These are phyloP conservation scores for Orestias chungarensis DNA, from an alignment of 2,797 vertebrate genomes.

Conservation along the genomic window DNA sequence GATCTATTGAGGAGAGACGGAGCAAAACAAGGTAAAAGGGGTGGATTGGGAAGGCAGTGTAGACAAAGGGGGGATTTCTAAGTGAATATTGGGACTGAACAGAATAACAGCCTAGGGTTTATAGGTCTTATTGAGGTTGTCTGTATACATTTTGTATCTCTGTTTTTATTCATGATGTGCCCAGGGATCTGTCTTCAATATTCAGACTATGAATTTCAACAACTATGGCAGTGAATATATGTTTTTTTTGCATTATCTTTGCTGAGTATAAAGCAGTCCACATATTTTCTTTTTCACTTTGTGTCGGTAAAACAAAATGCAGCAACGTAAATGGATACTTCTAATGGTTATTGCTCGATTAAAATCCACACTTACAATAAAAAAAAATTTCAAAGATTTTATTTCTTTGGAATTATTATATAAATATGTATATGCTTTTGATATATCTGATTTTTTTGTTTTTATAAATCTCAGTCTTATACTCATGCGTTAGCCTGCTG, in stretches of 20 bases:
- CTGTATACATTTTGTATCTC: conserved; percentile 15
- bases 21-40: conserved; percentile 52
- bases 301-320: neutral
- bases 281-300: neutral
- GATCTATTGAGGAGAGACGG: conserved; percentile 67
- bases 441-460: too few relatives aligned
- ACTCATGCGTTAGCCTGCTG: neutral
- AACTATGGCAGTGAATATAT: neutral
- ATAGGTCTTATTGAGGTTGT: neutral
- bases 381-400: neutral
- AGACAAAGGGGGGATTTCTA: conserved; percentile 29
- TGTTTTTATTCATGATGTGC: conserved; percentile 17
- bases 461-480: neutral
- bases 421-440: too few relatives aligned
- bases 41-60: conserved; percentile 42
- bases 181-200: neutral
- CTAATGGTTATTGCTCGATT: neutral
- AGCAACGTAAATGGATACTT: neutral
- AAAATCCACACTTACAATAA: neutral
- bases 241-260: neutral
- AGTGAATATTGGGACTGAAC: conserved; percentile 10
- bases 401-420: too few relatives aligned
- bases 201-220: conserved; percentile 7
- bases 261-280: neutral
- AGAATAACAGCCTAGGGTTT: neutral